These are phyloP conservation scores for Sinocyclocheilus grahami DNA, from an alignment of 2,113 vertebrate genomes.

Conservation along the genomic window DNA sequence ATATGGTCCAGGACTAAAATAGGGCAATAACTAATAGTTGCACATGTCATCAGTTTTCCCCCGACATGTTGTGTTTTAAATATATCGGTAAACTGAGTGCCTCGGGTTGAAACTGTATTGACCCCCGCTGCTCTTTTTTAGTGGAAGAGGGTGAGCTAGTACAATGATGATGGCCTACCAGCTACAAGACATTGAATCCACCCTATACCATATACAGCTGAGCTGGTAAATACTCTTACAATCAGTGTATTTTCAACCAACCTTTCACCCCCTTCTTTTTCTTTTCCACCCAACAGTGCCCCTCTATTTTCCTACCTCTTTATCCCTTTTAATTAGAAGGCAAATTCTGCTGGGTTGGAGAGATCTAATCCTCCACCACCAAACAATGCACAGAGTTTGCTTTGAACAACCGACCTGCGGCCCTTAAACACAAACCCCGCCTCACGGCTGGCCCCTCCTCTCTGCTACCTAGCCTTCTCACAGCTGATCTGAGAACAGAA, in stretches of 20 bases:
- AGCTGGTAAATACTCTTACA: constrained; percentile 61
- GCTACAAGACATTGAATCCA: constrained; percentile 46
- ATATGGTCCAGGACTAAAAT: background rate
- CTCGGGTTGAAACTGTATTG: constrained; percentile 15
- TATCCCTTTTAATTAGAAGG: constrained; percentile 99
- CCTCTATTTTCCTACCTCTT: constrained; percentile 84
- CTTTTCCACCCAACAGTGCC: constrained; percentile 76
- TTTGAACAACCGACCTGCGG: constrained; percentile 92
- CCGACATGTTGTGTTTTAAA: background rate
- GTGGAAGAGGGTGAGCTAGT: constrained; percentile 11
- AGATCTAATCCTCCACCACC: constrained; percentile 98
- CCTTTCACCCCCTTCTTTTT: constrained; percentile 68
- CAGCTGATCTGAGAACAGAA: constrained; percentile 47
- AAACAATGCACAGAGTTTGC: constrained; percentile 99
- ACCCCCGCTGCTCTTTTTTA: constrained; percentile 49
- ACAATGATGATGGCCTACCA: constrained; percentile 41
- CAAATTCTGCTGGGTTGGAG: constrained; percentile 98
- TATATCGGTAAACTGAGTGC: background rate
- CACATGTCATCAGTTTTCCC: background rate
- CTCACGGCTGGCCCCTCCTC: constrained; percentile 41
- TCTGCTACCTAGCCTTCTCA: constrained; percentile 50
- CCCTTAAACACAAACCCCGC: constrained; percentile 72
- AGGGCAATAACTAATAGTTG: background rate
- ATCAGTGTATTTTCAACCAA: constrained; percentile 53
- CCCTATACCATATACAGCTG: constrained; percentile 56